Conservation (phyloP, 2,888 invertebrate species). For the Polylopha cassiicola region DNA sequence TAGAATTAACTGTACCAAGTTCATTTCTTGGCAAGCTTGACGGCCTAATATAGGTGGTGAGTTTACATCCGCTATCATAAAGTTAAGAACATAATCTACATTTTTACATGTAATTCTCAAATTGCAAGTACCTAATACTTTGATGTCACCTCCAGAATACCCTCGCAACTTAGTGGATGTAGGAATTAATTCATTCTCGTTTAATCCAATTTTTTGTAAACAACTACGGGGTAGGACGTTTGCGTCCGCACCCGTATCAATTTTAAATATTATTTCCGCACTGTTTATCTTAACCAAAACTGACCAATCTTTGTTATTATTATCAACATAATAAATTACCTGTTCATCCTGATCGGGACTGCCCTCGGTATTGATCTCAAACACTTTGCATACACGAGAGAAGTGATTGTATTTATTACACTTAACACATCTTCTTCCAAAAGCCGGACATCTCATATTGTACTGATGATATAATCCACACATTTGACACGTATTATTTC, state of each 20-base stretch:
- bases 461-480: conserved; percentile 8
- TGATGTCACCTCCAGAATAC: conserved; percentile 25
- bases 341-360: conserved; percentile 1
- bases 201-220: conserved; percentile 8
- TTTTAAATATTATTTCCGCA: conserved; percentile 23
- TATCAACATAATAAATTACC: conserved; percentile 20
- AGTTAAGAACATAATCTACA: conserved; percentile 20
- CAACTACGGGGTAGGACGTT: conserved; percentile 24
- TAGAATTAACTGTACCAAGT: conserved; percentile 23
- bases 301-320: conserved; percentile 20
- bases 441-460: conserved; percentile 7
- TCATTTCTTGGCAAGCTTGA: conserved; percentile 24
- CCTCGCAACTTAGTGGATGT: conserved; percentile 20
- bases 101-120: conserved; percentile 23
- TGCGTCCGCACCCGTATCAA: conserved; percentile 28
- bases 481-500: conserved; percentile 2
- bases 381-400: background rate
- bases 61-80: conserved; percentile 21
- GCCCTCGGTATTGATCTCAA: background rate
- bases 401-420: conserved; percentile 9
- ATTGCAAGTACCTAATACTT: conserved; percentile 22
- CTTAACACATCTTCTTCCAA: conserved; percentile 5
- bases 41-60: conserved; percentile 23
- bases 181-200: conserved; percentile 12
- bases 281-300: conserved; percentile 21